These are phyloP conservation scores for Rhingia rostrata DNA, from an alignment of 2,888 invertebrate species.

Conservation along the genomic window DNA sequence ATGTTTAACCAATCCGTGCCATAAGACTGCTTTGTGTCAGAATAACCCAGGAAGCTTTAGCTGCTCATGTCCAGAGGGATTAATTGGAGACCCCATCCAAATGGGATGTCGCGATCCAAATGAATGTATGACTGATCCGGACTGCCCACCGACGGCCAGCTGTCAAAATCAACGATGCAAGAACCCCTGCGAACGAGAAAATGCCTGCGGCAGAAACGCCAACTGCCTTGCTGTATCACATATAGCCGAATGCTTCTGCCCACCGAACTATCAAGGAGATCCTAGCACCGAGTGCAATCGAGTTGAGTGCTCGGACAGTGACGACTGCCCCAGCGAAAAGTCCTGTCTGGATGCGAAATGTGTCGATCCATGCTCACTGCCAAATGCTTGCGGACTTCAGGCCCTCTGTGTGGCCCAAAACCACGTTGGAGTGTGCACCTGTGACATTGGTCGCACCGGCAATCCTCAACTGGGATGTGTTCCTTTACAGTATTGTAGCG, in stretches of 20 bases:
- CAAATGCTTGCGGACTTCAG: conserved; percentile 92
- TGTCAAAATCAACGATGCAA: conserved; percentile 90
- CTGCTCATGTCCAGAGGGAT: conserved; percentile 90
- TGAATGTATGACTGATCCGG: conserved; percentile 90
- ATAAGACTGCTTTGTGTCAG: conserved; percentile 89
- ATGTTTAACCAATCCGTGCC: conserved; percentile 90
- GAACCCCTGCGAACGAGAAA: conserved; percentile 88
- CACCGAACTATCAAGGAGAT: conserved; percentile 89
- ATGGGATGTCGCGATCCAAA: conserved; percentile 92
- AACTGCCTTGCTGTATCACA: conserved; percentile 89
- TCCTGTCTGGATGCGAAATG: conserved; percentile 92
- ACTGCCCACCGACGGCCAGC: conserved; percentile 90
- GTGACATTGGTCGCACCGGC: conserved; percentile 92
- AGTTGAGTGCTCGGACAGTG: conserved; percentile 90
- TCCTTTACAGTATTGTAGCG: conserved; percentile 91
- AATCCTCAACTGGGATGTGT: conserved; percentile 94
- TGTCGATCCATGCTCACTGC: conserved; percentile 90
- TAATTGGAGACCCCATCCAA: conserved; percentile 89
- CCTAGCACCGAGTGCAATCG: conserved; percentile 88
- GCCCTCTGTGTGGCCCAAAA: conserved; percentile 90
- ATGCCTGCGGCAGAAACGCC: conserved; percentile 90
- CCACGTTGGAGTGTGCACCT: conserved; percentile 92
- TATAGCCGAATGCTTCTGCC: conserved; percentile 89
- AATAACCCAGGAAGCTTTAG: conserved; percentile 91
- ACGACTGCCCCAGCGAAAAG: conserved; percentile 88